phyloP scores from a whole-genome alignment of 2,797 vertebrate species.

The Eulemur rubriventer region DNA sequence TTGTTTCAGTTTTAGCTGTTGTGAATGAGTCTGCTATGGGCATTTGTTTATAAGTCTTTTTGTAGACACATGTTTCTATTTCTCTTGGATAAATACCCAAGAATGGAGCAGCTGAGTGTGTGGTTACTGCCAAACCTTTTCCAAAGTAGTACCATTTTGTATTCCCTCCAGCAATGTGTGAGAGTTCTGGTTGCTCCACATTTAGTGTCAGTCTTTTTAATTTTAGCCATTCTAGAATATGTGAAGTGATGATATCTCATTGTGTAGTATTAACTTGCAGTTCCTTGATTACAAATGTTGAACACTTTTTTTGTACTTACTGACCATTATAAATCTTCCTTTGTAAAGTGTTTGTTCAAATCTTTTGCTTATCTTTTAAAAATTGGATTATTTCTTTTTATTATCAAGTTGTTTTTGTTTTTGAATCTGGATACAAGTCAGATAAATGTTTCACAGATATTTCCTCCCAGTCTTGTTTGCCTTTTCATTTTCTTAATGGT shows the following conservation, averaged over 20 bases:
- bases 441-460: background rate
- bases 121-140: background rate
- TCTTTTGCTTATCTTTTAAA: background rate
- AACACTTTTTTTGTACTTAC: background rate
- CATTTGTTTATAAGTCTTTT: slow-evolving; percentile 27
- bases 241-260: background rate
- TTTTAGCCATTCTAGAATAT: background rate
- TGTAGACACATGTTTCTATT: background rate
- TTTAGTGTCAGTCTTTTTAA: background rate
- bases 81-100: background rate
- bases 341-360: background rate
- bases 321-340: background rate
- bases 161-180: background rate
- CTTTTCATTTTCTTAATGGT: background rate
- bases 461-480: background rate
- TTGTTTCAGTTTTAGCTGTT: background rate
- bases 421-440: background rate
- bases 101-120: background rate
- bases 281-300: background rate
- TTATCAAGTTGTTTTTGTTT: background rate
- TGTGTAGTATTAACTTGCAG: background rate
- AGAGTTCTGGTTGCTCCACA: background rate
- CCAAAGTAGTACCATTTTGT: background rate
- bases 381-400: background rate
- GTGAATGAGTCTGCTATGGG: background rate